phyloP scores from a whole-genome alignment of 2,888 invertebrate species.

The Helobdella robusta region DNA sequence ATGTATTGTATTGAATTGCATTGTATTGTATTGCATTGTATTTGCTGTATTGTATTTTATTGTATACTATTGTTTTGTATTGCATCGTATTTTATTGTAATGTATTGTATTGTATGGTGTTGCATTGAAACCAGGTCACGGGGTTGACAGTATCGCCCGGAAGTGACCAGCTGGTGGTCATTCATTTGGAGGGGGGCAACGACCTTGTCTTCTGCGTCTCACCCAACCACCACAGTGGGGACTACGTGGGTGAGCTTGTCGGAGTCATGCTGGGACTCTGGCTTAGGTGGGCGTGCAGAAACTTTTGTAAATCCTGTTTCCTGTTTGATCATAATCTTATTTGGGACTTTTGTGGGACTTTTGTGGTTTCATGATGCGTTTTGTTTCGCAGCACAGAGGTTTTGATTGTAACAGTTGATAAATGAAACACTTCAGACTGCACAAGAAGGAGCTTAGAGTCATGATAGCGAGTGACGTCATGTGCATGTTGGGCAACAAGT shows the following conservation, averaged over 20 bases:
- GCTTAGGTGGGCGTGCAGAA: background rate
- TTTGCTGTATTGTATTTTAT: too few species aligned
- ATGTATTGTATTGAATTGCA: too few species aligned
- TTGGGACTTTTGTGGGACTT: background rate
- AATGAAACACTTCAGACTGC: slow-evolving; percentile 60
- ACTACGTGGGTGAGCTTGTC: slow-evolving; percentile 69
- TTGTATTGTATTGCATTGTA: too few species aligned
- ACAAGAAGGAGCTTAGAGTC: slow-evolving; percentile 63
- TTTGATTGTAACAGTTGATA: background rate
- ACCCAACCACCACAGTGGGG: slow-evolving; percentile 55
- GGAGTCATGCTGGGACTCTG: slow-evolving; percentile 51
- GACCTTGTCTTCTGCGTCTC: slow-evolving; percentile 74
- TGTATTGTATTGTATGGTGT: too few species aligned
- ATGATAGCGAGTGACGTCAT: slow-evolving; percentile 63
- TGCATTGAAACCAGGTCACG: slow-evolving; percentile 55
- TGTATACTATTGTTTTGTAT: too few species aligned
- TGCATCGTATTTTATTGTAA: too few species aligned
- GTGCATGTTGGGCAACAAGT: slow-evolving; percentile 75
- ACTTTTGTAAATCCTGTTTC: background rate
- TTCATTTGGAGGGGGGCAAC: slow-evolving; percentile 75
- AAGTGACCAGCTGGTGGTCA: slow-evolving; percentile 72
- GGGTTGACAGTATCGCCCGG: slow-evolving; percentile 76
- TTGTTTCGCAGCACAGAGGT: too few species aligned
- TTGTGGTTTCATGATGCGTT: too few species aligned
- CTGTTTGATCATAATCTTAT: background rate